Evolutionary conservation across 2,888 invertebrate genomes (phyloP), one percentile per base, ranked within the genome.

Genomic region (Apotomis betuletana): DNA sequence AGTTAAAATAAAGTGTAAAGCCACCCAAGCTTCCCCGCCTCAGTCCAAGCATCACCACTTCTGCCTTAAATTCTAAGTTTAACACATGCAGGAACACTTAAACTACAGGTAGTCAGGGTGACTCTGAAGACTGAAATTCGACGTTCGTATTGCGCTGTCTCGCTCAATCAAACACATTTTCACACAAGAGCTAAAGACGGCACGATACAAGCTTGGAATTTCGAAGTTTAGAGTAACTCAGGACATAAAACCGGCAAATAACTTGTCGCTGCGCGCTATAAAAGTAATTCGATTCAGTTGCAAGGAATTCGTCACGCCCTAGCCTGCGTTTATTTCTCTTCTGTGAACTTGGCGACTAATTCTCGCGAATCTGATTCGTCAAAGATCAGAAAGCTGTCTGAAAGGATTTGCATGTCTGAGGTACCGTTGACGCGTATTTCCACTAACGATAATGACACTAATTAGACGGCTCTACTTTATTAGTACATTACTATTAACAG

Each of bases 241-340:
- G 57, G 52, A 62, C 71, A 62, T 67, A 67, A 70, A 72, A 72
- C 74, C 68, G 71, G 70, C 72, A 74, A 77, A 77, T 74, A 76
- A 77, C 77, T 67, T 75, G 77, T 75, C 79, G 76, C 64, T 63
- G 55, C 63, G 73, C 75, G 78, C 74, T 77, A 79, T 86, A 82
- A 86, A 86, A 79, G 76, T 80, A 77, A 85, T 86, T 86, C 82
- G 86, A 81, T 81, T 78, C 83, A 80, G 81, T 80, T 78, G 74
- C 74, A 49, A 54, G 12, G 62, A 68, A 84, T 82, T 83, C 74
- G 81, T 75, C 58, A 79, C 81, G 78, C 80, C 74, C 57, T 10
- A n/a, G n/a, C 54, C 63, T 68, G 67, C 52, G 15, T 72, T 62
- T 72, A 57, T 62, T 27, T 51, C 57, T 15, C 65, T 44, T 13